A percentile compares a stretch with the other conserved stretches of the same genome.
Conservation (phyloP, 2,797 vertebrate genomes). For the Lophius americanus region DNA sequence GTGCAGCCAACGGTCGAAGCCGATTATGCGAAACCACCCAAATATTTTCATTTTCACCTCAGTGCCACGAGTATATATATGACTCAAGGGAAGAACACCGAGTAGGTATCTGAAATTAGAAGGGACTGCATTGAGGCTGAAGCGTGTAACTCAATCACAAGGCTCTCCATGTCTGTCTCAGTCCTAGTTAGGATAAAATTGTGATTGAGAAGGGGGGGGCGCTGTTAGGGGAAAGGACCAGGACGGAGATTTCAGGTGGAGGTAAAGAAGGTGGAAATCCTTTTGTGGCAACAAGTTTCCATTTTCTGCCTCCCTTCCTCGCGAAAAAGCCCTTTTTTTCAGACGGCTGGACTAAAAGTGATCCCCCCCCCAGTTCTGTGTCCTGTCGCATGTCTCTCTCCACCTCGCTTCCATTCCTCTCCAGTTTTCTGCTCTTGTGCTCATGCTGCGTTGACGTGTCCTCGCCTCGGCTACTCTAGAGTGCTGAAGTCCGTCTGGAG, state of each 20-base stretch:
- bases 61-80: conserved; percentile 28
- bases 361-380: conserved; percentile 38
- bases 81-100: conserved; percentile 49
- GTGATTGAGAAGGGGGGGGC: conserved; percentile 23
- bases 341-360: conserved; percentile 65
- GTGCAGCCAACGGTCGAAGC: conserved; percentile 49
- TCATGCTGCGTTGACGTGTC: conserved; percentile 2
- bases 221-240: conserved; percentile 15
- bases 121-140: conserved; percentile 39
- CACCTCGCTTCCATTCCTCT: conserved; percentile 50
- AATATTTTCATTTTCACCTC: conserved; percentile 64
- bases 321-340: conserved; percentile 66
- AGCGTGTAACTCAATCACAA: conserved; percentile 42
- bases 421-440: conserved; percentile 48
- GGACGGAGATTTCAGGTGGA: conserved; percentile 23
- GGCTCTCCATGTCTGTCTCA: conserved; percentile 34
- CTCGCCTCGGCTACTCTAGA: conserved; percentile 2
- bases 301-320: conserved; percentile 19
- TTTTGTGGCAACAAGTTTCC: conserved; percentile 31
- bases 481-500: conserved; percentile 52
- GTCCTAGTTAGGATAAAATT: conserved; percentile 40
- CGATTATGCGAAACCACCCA: conserved; percentile 71
- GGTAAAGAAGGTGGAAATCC: conserved; percentile 5
- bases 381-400: conserved; percentile 48
- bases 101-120: conserved; percentile 38